phyloP scores from a whole-genome alignment of 2,797 vertebrate species.

The Brachyalestes nurse region DNA sequence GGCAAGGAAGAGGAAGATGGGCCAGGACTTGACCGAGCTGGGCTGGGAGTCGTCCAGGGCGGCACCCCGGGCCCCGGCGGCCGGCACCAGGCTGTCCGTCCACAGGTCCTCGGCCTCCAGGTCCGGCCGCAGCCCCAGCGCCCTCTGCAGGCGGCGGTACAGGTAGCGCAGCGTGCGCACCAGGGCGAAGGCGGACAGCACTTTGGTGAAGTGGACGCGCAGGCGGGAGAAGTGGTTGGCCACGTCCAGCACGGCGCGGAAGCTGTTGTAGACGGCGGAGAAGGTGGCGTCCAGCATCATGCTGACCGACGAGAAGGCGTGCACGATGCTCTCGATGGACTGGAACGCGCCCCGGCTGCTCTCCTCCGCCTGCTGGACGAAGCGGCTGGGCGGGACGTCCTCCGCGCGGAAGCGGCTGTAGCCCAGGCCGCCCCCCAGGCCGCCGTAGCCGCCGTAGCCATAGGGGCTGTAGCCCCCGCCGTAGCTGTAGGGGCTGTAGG shows the following conservation, averaged over 20 bases:
- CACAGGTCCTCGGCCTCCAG: constrained; percentile 91
- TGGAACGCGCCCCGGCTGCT: constrained; percentile 96
- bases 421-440: constrained; percentile 84
- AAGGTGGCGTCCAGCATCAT: constrained; percentile 99
- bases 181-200: constrained; percentile 93
- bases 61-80: constrained; percentile 67
- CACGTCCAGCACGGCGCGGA: constrained; percentile 94
- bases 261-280: constrained; percentile 97
- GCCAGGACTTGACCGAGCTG: constrained; percentile 92
- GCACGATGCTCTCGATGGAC: constrained; percentile 98
- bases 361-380: constrained; percentile 96
- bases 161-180: constrained; percentile 92
- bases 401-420: constrained; percentile 85
- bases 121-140: constrained; percentile 84
- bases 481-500: constrained; percentile 85
- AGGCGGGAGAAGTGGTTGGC: constrained; percentile 96
- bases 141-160: constrained; percentile 84
- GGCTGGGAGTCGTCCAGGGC: constrained; percentile 62
- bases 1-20: constrained; percentile 94
- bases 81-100: constrained; percentile 84
- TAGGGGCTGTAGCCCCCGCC: constrained; percentile 89
- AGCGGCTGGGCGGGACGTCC: constrained; percentile 88
- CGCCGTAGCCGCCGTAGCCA: constrained; percentile 88
- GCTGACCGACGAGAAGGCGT: constrained; percentile 94
- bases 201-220: constrained; percentile 92